Evolutionary conservation across 2,888 invertebrate species (phyloP), one percentile per base, ranked within the genome.

Genomic region (Tinea semifulvella): DNA sequence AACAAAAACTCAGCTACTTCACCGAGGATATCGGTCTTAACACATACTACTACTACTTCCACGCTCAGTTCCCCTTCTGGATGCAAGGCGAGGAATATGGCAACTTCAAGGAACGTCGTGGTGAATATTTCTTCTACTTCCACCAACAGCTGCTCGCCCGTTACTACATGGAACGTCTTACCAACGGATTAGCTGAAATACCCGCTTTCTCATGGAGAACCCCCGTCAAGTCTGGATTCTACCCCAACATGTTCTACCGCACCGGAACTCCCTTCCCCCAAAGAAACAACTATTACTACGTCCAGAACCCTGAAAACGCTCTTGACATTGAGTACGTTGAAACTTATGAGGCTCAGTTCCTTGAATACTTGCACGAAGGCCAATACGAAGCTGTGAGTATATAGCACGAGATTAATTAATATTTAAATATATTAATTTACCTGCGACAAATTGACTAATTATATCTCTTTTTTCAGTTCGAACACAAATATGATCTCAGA

Each of bases 1-100:
- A 89, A 54, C 79, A 82, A 55, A 82, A 77, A 47, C 53, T 90
- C 46, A 75, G 85, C 26, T 90, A 90, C 68, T 88, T 88, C 68
- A 87, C 85, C 22, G 88, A 90, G 58, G 90, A 90, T 56, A 73
- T 89, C 52, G 88, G 87, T 47, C 68, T 87, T 56, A 89, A 88
- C 65, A 58, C 83, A 0, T 88, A 80, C 68, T 89, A 89, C 73
- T 85, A 83, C 65, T 86, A 83, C 65, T 83, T 85, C 71, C 84
- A 88, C 56, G 59, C 80, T 49, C 80, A 84, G 47, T 81, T 81
- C 56, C 87, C 89, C 27, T 87, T 85, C 80, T 87, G 87, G 85
- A 68, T 87, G 61, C 73, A 79, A 40, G 80, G 83, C 44, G 68
- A 83, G 17, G 69, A 82, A 43, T 79, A 75, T 47, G 70, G 68